Percentiles rank a stretch among this genome's conserved stretches.
Conservation (phyloP, 2,113 vertebrate genomes). For the Mobula hypostoma region DNA sequence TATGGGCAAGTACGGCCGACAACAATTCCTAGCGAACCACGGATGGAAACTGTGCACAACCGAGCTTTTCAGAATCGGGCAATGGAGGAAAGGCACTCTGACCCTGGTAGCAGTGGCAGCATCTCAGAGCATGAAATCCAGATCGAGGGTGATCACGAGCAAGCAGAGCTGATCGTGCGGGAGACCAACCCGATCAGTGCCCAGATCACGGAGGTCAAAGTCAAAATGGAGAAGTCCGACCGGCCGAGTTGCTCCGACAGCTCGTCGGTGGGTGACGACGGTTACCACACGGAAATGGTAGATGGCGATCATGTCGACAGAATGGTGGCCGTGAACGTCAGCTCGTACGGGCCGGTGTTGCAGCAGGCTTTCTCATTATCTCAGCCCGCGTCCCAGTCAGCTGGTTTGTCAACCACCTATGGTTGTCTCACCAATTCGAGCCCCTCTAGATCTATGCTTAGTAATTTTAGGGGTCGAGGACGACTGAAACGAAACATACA, state of each 20-base stretch:
- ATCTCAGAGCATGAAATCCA: conserved; percentile 87
- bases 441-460: conserved; percentile 85
- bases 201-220: conserved; percentile 82
- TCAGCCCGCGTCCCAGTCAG: conserved; percentile 59
- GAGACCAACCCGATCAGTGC: conserved; percentile 55
- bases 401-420: conserved; percentile 61
- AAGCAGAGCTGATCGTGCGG: conserved; percentile 75
- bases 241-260: conserved; percentile 89
- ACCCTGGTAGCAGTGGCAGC: conserved; percentile 84
- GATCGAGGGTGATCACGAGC: conserved; percentile 83
- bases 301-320: conserved; percentile 75
- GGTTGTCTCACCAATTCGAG: conserved; percentile 80
- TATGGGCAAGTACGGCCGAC: conserved; percentile 71
- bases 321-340: conserved; percentile 86
- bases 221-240: conserved; percentile 87
- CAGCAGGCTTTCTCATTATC: conserved; percentile 78
- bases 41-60: conserved; percentile 61
- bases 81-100: conserved; percentile 84
- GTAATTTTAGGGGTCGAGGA: conserved; percentile 78
- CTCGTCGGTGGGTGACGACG: conserved; percentile 89
- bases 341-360: conserved; percentile 82
- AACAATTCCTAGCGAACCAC: conserved; percentile 56
- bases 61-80: conserved; percentile 52
- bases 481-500: conserved; percentile 75
- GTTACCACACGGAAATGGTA: conserved; percentile 91